phyloP scores from a whole-genome alignment of 2,888 invertebrate species.

The Folsomia candida region DNA sequence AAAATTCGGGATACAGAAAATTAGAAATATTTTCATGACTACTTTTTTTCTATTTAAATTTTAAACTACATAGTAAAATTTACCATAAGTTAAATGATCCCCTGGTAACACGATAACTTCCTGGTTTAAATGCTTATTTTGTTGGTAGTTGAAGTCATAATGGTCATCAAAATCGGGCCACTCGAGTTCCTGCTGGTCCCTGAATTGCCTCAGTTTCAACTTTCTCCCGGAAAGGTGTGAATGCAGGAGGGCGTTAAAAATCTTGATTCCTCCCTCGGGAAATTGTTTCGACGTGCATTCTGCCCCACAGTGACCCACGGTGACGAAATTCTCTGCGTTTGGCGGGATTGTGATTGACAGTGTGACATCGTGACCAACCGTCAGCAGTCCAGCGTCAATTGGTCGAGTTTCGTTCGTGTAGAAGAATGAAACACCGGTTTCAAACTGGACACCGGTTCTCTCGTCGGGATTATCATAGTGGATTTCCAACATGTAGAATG shows the following conservation, averaged over 20 bases:
- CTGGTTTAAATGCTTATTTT: slow-evolving; percentile 16
- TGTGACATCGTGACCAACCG: not conserved
- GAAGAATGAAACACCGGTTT: not conserved
- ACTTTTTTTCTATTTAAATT: too few relatives aligned
- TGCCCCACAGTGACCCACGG: slow-evolving; percentile 6
- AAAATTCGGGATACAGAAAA: too few relatives aligned
- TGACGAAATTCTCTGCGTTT: not conserved
- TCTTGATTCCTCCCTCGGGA: slow-evolving; percentile 14
- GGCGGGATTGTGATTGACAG: slow-evolving; percentile 7
- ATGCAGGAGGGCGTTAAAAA: slow-evolving; percentile 23
- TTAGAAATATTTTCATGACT: too few relatives aligned
- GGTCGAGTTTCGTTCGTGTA: not conserved
- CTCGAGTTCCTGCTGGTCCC: slow-evolving; percentile 71
- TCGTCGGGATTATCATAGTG: not conserved
- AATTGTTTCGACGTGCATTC: slow-evolving; percentile 13
- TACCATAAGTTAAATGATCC: slow-evolving; percentile 35
- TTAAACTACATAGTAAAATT: too few relatives aligned
- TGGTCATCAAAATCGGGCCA: slow-evolving; percentile 63
- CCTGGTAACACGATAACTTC: slow-evolving; percentile 30
- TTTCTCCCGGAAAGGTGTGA: slow-evolving; percentile 56
- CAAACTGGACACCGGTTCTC: not conserved
- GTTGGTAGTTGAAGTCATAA: slow-evolving; percentile 33
- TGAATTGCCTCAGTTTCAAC: slow-evolving; percentile 72
- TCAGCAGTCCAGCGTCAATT: slow-evolving; percentile 11
- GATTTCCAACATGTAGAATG: slow-evolving; percentile 9